Conservation (phyloP, 2,888 invertebrate species). For the Laspeyria flexula region DNA sequence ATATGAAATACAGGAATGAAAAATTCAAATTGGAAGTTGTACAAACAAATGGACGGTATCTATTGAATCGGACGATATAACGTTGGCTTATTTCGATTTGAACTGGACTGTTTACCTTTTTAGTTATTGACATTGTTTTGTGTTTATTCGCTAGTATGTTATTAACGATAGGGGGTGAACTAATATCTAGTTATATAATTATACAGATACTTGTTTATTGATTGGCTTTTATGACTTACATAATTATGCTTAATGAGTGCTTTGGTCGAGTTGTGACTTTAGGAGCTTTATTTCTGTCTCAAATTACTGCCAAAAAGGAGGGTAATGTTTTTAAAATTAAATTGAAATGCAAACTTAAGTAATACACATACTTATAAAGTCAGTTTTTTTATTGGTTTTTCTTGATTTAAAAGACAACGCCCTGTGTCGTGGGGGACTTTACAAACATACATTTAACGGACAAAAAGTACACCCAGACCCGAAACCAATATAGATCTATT, state of each 20-base stretch:
- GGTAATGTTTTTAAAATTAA: too few relatives aligned
- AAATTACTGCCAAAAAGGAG: too few relatives aligned
- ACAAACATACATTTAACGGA: too few relatives aligned
- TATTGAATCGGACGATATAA: conserved; percentile 45
- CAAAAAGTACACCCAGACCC: too few relatives aligned
- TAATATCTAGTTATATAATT: conserved; percentile 3
- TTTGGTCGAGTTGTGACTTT: too few relatives aligned
- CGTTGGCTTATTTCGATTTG: conserved; percentile 44
- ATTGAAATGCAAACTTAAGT: too few relatives aligned
- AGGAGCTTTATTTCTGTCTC: too few relatives aligned
- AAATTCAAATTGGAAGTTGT: conserved; percentile 37
- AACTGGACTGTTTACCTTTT: conserved; percentile 47
- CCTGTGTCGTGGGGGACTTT: too few relatives aligned
- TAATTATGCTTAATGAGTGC: neutral
- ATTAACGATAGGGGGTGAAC: conserved; percentile 5
- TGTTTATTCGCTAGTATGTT: conserved; percentile 36
- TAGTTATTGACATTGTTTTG: conserved; percentile 50
- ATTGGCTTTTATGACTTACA: conserved; percentile 2
- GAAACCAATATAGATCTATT: too few relatives aligned
- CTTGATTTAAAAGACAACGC: too few relatives aligned
- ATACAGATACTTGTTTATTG: conserved; percentile 2
- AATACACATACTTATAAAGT: too few relatives aligned
- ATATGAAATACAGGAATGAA: conserved; percentile 26
- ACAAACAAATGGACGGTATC: conserved; percentile 48
- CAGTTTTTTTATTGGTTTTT: too few relatives aligned